Conservation (phyloP, 2,113 vertebrate genomes). For the Psophia crepitans region DNA sequence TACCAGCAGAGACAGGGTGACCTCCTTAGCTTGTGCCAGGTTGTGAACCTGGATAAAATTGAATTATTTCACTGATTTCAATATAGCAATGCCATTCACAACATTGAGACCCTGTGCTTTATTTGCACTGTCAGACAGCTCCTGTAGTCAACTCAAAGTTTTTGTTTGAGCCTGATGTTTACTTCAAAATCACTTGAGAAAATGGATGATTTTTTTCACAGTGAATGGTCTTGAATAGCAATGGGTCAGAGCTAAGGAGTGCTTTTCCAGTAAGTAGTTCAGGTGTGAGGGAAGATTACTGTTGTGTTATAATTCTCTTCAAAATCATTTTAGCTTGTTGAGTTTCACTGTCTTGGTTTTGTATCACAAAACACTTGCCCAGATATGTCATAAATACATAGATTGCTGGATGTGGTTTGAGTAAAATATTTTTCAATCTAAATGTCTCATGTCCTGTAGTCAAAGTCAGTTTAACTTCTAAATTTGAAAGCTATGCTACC, state of each 20-base stretch:
- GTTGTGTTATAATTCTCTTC: neutral
- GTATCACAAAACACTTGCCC: neutral
- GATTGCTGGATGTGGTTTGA: neutral
- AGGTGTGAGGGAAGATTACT: neutral
- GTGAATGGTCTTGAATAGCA: neutral
- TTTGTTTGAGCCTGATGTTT: neutral
- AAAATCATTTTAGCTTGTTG: neutral
- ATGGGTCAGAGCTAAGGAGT: neutral
- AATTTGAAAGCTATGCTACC: neutral
- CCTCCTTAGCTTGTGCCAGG: neutral
- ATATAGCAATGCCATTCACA: neutral
- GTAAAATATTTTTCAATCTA: neutral
- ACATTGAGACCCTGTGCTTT: neutral
- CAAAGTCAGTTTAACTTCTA: neutral
- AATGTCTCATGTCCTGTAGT: neutral
- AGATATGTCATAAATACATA: neutral
- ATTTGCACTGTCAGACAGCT: neutral
- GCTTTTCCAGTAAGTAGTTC: neutral
- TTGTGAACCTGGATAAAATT: neutral
- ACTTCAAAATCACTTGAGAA: neutral
- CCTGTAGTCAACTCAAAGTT: neutral
- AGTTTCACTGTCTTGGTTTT: neutral
- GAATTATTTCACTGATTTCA: neutral
- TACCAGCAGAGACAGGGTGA: neutral
- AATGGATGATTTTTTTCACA: neutral